Base-by-base conservation (phyloP, 2,113 vertebrate species). In the Passerina amoena region DNA sequence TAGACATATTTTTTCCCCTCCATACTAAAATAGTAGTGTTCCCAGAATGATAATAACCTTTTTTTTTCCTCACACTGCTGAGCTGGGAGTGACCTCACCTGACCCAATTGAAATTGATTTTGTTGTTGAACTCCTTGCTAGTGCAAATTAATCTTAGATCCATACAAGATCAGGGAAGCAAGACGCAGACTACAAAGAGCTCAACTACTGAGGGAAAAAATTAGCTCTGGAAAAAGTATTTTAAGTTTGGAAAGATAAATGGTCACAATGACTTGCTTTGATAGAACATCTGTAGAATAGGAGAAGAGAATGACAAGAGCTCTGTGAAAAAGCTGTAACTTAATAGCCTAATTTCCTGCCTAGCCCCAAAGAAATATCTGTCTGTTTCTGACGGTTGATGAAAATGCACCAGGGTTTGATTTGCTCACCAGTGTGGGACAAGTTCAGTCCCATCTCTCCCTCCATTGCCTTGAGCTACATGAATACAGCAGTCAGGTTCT, bases 261-360 rank as follows among this genome's bases (percentile, higher is more conserved):
- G 98, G 97, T 93, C 98, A 98, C 98, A 98, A 98, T 97, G 98
- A 98, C 98, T 98, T 98, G 98, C 98, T 99, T 98, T 99, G 98
- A 99, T 98, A 96, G 98, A 98, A 98, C 97, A 98, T 98, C 98
- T 98, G 98, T 97, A 98, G 98, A 95, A 97, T 97, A 97, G 96
- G 92, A 98, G 96, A 95, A 96, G 95, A 96, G 98, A 98, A 97
- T 96, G 98, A 98, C 97, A 96, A 97, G 96, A 88, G 96, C 94
- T 97, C 96, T 97, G 92, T 92, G 98, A 98, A 98, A 97, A 98
- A 98, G 97, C 98, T 98, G 98, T 98, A 98, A 99, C 98, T 98
- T 99, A 99, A 99, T 99, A 99, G 98, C 98, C 98, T 99, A 97
- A 99, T 99, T 99, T 99, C 99, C 99, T 99, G 98, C 98, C 97